Evolutionary conservation across 1,140 invertebrate species (phyloP).

Genomic region (Bombus breviceps): DNA sequence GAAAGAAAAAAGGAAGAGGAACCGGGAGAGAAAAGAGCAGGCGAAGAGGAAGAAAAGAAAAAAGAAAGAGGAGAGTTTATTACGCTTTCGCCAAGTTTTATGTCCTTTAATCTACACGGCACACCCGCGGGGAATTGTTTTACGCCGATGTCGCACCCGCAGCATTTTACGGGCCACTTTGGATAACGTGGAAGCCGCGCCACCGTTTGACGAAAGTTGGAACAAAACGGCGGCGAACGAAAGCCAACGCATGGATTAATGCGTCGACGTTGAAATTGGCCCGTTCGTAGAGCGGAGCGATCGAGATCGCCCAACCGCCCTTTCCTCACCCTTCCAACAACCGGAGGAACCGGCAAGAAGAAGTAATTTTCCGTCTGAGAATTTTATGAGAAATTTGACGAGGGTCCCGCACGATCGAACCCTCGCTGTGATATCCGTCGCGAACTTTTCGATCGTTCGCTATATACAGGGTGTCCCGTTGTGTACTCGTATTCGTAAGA

Average conservation of each 20-base stretch:
- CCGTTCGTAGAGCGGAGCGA: neutral
- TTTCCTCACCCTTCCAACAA: neutral
- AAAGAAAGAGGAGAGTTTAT: constrained; percentile 36
- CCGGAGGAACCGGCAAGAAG: neutral
- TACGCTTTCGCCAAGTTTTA: constrained; percentile 66
- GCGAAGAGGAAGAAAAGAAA: neutral
- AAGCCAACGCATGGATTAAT: constrained; percentile 26
- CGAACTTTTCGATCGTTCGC: neutral
- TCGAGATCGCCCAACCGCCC: neutral
- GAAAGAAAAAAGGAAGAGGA: neutral
- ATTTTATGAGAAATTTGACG: constrained; percentile 31
- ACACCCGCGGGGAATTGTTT: constrained; percentile 62
- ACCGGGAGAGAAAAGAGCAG: neutral
- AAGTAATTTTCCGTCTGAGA: constrained; percentile 36
- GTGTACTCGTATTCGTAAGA: neutral
- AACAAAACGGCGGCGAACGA: neutral
- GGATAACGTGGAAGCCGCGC: constrained; percentile 8
- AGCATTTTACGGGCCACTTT: constrained; percentile 56
- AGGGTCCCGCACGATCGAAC: neutral
- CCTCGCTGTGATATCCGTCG: neutral
- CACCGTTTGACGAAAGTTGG: constrained; percentile 25
- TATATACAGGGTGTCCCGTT: neutral
- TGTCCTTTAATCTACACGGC: constrained; percentile 70
- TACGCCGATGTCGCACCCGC: constrained; percentile 51
- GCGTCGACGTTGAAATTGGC: constrained; percentile 12